Percentiles rank a stretch among this genome's conserved stretches.
phyloP scores from a whole-genome alignment of 2,797 vertebrate species.

The Mormyrus hasselquistii region DNA sequence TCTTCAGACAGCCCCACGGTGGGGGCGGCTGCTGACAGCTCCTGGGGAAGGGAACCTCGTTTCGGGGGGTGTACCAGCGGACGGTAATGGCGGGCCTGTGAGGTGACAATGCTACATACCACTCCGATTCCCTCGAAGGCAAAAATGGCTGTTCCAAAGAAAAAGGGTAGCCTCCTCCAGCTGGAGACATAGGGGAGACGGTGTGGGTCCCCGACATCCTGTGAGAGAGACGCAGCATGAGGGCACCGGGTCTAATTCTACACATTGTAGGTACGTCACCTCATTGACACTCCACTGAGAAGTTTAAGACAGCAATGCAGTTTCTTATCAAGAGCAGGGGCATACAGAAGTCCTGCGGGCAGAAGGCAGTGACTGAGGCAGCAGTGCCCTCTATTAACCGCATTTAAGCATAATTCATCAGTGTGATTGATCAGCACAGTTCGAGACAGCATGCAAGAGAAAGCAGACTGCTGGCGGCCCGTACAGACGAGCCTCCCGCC shows the following conservation, averaged over 20 bases:
- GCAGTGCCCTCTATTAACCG: slow-evolving; percentile 13
- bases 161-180: slow-evolving; percentile 74
- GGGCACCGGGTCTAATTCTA: background rate
- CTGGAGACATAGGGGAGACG: slow-evolving; percentile 60
- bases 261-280: background rate
- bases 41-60: background rate
- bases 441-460: background rate
- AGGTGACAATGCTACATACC: slow-evolving; percentile 58
- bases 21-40: background rate
- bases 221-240: background rate
- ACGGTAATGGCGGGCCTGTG: background rate
- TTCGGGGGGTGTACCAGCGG: too few relatives aligned
- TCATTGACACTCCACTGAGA: background rate
- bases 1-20: background rate
- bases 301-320: background rate
- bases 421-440: slow-evolving; percentile 16
- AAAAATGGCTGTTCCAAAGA: slow-evolving; percentile 81
- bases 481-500: background rate
- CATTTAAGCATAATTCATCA: slow-evolving; percentile 9
- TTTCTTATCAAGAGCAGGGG: background rate
- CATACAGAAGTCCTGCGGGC: background rate
- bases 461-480: too few relatives aligned
- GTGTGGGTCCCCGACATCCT: slow-evolving; percentile 65
- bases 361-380: background rate
- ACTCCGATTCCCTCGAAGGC: slow-evolving; percentile 84